These are phyloP conservation scores for Leptinotarsa haldemani DNA, from an alignment of 2,888 invertebrate genomes.

Conservation along the genomic window DNA sequence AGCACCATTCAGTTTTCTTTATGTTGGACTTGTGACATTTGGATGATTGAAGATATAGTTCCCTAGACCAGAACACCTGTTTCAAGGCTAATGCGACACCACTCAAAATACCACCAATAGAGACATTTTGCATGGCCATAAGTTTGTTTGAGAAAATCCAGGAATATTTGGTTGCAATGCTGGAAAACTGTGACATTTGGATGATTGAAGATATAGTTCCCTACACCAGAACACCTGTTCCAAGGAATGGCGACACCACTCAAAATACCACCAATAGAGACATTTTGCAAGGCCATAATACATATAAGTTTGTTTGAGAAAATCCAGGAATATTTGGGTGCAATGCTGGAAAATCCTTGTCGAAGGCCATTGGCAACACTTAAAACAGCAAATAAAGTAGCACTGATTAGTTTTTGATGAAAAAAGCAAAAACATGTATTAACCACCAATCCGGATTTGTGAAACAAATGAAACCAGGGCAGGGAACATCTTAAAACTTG, in stretches of 20 bases:
- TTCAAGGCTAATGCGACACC: neutral
- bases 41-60: neutral
- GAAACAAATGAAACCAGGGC: neutral
- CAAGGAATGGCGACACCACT: neutral
- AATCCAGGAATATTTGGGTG: constrained; percentile 1
- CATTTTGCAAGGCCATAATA: neutral
- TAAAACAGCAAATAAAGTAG: neutral
- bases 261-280: neutral
- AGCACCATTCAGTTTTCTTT: neutral
- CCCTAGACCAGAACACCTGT: neutral
- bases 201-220: neutral
- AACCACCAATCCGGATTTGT: neutral
- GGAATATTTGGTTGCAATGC: neutral
- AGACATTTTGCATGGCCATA: neutral
- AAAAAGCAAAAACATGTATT: neutral
- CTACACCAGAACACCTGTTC: neutral
- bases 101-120: neutral
- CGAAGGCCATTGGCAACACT: neutral
- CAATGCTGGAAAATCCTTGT: neutral
- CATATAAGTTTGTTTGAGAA: neutral
- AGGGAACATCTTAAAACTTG: neutral
- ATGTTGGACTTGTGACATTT: neutral
- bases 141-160: neutral
- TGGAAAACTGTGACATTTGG: neutral
- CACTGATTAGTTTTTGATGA: neutral